A percentile compares a stretch with the other conserved stretches of the same genome.
These are phyloP conservation scores for Gymnobelideus leadbeateri DNA, from an alignment of 2,113 vertebrate genomes.

Conservation along the genomic window DNA sequence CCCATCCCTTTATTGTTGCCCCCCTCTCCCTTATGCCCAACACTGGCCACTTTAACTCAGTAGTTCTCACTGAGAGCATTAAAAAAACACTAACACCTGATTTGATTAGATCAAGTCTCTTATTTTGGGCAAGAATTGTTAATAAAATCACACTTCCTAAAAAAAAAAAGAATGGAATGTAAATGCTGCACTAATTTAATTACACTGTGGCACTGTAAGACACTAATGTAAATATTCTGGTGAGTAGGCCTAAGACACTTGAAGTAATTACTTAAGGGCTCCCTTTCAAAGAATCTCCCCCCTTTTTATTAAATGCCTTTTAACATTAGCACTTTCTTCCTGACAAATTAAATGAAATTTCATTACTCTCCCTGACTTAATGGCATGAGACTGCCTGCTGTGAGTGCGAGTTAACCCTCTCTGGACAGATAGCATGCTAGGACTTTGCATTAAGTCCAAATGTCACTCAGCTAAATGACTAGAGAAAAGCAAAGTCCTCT, in stretches of 20 bases:
- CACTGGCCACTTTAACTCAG: conserved; percentile 18
- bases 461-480: neutral
- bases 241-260: conserved; percentile 92
- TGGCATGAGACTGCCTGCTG: conserved; percentile 93
- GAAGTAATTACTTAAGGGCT: conserved; percentile 98
- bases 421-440: conserved; percentile 73
- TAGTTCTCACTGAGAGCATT: conserved; percentile 73
- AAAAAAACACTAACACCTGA: conserved; percentile 78
- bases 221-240: conserved; percentile 99
- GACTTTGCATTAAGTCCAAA: conserved; percentile 43
- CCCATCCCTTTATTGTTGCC: neutral
- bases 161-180: conserved; percentile 82
- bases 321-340: conserved; percentile 99
- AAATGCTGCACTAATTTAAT: conserved; percentile 96
- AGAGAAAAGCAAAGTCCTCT: neutral
- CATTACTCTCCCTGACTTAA: conserved; percentile 98
- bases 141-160: conserved; percentile 86
- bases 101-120: conserved; percentile 81
- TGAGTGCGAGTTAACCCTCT: conserved; percentile 89
- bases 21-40: neutral
- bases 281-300: conserved; percentile 93
- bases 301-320: conserved; percentile 98
- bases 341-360: conserved; percentile 99
- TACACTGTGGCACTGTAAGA: conserved; percentile 92
- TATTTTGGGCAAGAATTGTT: conserved; percentile 79